Base-by-base conservation (phyloP, 2,888 invertebrate genomes). In the Teleiodes luculella region DNA sequence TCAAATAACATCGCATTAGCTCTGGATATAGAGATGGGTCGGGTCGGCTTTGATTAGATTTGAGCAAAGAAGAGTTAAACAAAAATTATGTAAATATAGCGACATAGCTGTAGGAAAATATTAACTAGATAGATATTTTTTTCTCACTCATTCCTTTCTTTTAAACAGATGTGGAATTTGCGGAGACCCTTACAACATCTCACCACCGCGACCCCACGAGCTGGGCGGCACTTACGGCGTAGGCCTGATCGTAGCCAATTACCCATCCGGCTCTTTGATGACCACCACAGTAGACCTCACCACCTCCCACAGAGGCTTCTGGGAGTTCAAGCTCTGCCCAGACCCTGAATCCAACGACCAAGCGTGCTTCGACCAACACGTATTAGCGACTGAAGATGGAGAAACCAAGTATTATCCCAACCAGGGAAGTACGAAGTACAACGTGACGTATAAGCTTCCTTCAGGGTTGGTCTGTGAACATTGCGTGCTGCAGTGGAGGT, bases 401-500 rank as follows among this genome's bases (percentile, higher is more conserved):
- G 89, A 90, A 1, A 90, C 88, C 0, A 86, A 92, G 49, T 95
- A 92, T 71, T 95, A 93, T 72, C 95, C 95, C 0, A 91, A 91
- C 37, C 91, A 91, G 30, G 94, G 93, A 56, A 94, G 93, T 58
- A 91, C 91, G 47, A 92, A 94, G 14, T 95, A 95, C 70, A 92
- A 93, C 59, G 91, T 94, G 39, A 91, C 90, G 49, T 93, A 93
- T 60, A 87, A 91, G 53, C 80, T 94, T 0, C 92, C 90, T 0
- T 36, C 78, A 33, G 92, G 91, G 11, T 67, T 96, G 4, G 91
- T 92, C 8, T 97, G 97, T 69, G 90, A 91, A 0, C 95, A 95
- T 69, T 97, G 97, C 70, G 92, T 97, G 0, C 85, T 97, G 0
- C 97, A 97, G 68, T 97, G 97, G 97, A 91, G 93, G 63, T 97